Evolutionary conservation across 2,888 invertebrate genomes (phyloP).

Genomic region (Mamestra brassicae): DNA sequence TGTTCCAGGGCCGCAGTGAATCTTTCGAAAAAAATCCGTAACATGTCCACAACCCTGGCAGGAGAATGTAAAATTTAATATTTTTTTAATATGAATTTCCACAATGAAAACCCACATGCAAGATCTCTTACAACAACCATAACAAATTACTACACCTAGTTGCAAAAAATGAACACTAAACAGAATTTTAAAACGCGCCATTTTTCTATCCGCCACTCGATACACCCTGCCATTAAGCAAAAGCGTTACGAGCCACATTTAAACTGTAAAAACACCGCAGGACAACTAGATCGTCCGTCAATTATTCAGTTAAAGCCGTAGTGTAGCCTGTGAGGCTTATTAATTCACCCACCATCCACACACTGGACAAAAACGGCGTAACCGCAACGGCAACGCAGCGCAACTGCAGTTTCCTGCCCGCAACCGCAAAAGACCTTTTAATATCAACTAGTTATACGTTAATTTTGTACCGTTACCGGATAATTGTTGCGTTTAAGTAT

Average conservation of each 20-base stretch:
- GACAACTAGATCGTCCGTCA: conserved; percentile 62
- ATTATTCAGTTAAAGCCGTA: conserved; percentile 66
- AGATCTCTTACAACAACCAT: not conserved
- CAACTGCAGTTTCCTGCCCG: conserved; percentile 84
- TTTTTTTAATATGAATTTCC: no score
- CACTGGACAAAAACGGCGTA: conserved; percentile 78
- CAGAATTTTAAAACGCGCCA: conserved; percentile 32
- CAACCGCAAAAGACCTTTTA: conserved; percentile 87
- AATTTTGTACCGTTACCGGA: conserved; percentile 79
- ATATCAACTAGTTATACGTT: conserved; percentile 78
- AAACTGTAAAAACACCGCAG: conserved; percentile 60
- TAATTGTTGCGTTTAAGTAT: conserved; percentile 71
- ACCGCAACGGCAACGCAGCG: conserved; percentile 80
- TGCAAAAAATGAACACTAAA: conserved; percentile 23
- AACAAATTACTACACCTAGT: conserved; percentile 11
- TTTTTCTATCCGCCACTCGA: conserved; percentile 48
- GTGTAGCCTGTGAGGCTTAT: conserved; percentile 65
- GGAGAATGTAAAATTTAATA: no score
- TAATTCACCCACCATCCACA: conserved; percentile 71
- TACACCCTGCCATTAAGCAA: conserved; percentile 45
- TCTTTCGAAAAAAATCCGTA: no score
- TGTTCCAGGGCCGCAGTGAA: no score
- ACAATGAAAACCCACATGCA: not conserved
- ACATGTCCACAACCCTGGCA: no score
- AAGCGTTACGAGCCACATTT: conserved; percentile 54